Evolutionary conservation across 2,888 invertebrate species (phyloP).

Genomic region (Patella pellucida): DNA sequence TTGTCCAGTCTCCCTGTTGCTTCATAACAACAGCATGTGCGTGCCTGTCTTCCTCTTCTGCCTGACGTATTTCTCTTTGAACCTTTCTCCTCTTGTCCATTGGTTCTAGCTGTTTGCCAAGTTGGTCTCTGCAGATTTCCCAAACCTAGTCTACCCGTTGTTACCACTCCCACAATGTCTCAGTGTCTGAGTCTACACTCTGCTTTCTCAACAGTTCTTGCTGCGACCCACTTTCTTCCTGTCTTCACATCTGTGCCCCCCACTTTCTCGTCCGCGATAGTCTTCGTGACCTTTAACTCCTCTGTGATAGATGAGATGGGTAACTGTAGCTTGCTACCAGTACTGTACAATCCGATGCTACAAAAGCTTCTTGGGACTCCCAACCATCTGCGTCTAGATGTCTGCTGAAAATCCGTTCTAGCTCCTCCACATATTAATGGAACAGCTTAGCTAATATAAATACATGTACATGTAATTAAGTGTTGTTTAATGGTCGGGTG

Average conservation of each 20-base stretch:
- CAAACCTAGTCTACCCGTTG: background rate
- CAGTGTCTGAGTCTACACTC: constrained; percentile 20
- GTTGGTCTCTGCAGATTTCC: background rate
- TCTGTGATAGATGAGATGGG: background rate
- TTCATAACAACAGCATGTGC: background rate
- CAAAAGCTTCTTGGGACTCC: background rate
- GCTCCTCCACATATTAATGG: no score
- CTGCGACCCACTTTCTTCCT: constrained; percentile 24
- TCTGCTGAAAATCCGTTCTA: background rate
- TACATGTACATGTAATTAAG: no score
- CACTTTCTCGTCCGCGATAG: constrained; percentile 20
- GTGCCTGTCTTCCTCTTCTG: background rate
- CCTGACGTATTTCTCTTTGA: background rate
- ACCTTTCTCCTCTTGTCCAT: background rate
- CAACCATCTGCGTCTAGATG: background rate
- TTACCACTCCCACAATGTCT: constrained; percentile 21
- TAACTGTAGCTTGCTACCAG: no score
- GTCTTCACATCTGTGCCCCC: constrained; percentile 10
- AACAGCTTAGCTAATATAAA: no score
- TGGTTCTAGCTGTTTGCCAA: background rate
- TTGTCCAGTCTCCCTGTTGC: background rate
- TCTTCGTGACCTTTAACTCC: background rate
- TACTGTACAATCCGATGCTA: no score
- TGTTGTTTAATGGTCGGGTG: no score
- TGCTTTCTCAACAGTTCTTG: constrained; percentile 21